Evolutionary conservation across 2,113 vertebrate species (phyloP), one percentile per base, ranked within the genome.

Genomic region (Melanocharis versteri): DNA sequence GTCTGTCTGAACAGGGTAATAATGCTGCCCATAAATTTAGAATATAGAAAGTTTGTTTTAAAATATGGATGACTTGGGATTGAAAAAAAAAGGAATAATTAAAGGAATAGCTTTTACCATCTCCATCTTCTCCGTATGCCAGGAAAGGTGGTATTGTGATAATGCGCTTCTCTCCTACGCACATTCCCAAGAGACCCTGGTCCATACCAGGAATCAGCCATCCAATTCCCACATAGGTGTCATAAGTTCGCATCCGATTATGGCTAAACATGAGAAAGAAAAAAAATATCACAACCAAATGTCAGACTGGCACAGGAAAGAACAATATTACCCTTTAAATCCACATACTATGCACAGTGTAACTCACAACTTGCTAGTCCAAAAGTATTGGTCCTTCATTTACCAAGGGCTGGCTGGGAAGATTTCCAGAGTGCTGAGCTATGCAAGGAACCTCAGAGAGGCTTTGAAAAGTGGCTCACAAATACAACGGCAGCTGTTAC

Each of bases 131-230:
- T 81, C 99, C 99, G 37, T 99, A 99, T 8, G 99, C 99, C 83
- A 99, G 98, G 47, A 98, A 99, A 3, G 99, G 99, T 0, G 99
- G 99, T 47, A 99, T 98, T 13, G 99, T 99, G 97, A 99, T 98
- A 80, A 98, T 98, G 44, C 99, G 98, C 86, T 98, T 99, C 95
- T 99, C 99, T 78, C 99, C 99, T 5, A 99, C 98, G 2, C 99
- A 99, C 99, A 99, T 99, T 62, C 99, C 99, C 97, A 99, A 92
- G 93, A 99, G 99, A 30, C 99, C 99, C 93, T 99, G 98, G 82
- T 99, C 99, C 99, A 99, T 99, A 13, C 99, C 99, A 4, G 99
- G 98, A 42, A 99, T 99, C 92, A 99, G 98, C 99, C 99, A 99
- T 19, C 99, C 99, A 39, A 99, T 99, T 28, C 99, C 99, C 50